Evolutionary conservation across 2,113 vertebrate species (phyloP), one percentile per base, ranked within the genome.

Genomic region (Xiphophorus maculatus): DNA sequence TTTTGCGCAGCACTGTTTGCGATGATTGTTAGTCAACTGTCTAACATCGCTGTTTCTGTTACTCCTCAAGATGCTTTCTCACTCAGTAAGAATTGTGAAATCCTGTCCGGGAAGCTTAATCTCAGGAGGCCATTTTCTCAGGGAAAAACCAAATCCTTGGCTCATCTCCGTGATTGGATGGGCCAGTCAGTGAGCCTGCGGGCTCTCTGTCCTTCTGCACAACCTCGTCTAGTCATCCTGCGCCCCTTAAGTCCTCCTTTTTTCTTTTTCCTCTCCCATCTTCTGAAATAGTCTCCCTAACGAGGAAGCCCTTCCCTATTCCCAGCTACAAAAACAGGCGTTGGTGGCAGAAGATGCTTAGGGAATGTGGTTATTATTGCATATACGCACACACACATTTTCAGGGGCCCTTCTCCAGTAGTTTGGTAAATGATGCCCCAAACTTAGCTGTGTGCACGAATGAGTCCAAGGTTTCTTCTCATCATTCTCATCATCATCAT

Each of bases 301-400:
- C 86, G 87, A 92, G 86, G 76, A 62, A 86, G 91, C 92, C 93
- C 93, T 91, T 94, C 92, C 91, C 92, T 90, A 76, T 94, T 93
- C 92, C 93, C 93, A 93, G 93, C 93, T 94, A 93, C 94, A 93
- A 95, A 95, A 95, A 95, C 93, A 94, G 91, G 91, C 89, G 83
- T 81, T 71, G 71, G 91, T 92, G 91, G 87, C 90, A 74, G 89
- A 95, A 94, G 94, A 95, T 94, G 92, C 94, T 94, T 92, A 84
- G 91, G 92, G 93, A 94, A 94, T 94, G 94, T 93, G 94, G 94
- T 95, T 95, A 94, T 94, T 94, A 94, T 89, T 93, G 92, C 92
- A 81, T 83, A 89, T 44, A 87, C 83, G 76, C 84, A 88, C 84
- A 85, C 84, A 44, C 66, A 67, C 81, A 80, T 30, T 77, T 9